A percentile compares a stretch with the other conserved stretches of the same genome.
Evolutionary conservation across 2,888 invertebrate species (phyloP).

Genomic region (Nomada goodeniana): DNA sequence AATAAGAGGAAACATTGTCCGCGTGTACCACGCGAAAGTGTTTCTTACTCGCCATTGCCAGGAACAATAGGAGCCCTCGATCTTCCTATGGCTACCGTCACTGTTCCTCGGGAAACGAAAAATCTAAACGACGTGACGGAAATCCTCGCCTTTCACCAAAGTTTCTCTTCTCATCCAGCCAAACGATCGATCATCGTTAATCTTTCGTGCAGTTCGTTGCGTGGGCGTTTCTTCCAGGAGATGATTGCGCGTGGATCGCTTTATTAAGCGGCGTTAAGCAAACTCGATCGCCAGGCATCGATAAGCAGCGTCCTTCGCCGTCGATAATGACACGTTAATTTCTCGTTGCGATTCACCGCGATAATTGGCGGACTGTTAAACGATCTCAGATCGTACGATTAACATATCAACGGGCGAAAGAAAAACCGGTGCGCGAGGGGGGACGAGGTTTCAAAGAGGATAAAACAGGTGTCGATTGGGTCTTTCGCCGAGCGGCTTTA

Average conservation of each 20-base stretch:
- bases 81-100: not conserved
- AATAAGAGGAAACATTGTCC: no score
- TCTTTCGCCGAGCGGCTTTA: no score
- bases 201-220: constrained; percentile 25
- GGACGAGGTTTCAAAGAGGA: not conserved
- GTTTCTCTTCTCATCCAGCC: not conserved
- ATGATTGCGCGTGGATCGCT: constrained; percentile 31
- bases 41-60: not conserved
- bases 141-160: constrained; percentile 16
- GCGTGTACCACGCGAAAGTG: not conserved
- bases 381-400: not conserved
- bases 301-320: constrained; percentile 5
- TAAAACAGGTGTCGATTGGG: not conserved
- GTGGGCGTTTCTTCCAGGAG: constrained; percentile 15
- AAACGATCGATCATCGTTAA: constrained; percentile 33
- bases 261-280: constrained; percentile 34
- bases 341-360: constrained; percentile 6
- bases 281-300: constrained; percentile 32
- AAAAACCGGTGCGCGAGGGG: no score
- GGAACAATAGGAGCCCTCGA: constrained; percentile 10
- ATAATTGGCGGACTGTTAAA: constrained; percentile 12
- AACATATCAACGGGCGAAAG: not conserved
- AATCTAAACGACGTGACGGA: not conserved
- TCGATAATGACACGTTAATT: constrained; percentile 38
- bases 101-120: not conserved